Evolutionary conservation across 2,113 vertebrate genomes (phyloP).

Genomic region (Pavo muticus): DNA sequence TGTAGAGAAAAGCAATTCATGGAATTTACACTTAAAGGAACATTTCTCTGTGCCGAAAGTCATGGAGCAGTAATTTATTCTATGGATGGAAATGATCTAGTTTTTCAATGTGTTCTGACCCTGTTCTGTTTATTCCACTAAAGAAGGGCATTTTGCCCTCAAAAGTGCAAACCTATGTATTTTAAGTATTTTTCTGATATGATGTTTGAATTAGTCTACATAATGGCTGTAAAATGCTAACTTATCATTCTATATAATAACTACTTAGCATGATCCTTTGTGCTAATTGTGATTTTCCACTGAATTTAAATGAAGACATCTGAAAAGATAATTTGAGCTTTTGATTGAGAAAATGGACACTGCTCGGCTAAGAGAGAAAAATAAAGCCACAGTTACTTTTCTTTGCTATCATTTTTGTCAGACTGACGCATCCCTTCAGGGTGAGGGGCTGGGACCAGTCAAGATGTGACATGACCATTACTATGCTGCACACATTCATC

Average conservation of each 20-base stretch:
- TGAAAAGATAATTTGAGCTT: neutral
- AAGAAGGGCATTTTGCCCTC: neutral
- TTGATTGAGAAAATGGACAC: neutral
- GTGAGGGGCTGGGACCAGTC: conserved; percentile 10
- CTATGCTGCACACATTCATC: neutral
- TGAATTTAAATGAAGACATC: neutral
- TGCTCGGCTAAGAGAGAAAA: neutral
- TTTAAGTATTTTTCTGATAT: neutral
- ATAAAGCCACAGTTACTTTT: neutral
- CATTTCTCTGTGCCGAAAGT: neutral
- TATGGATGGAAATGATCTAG: neutral
- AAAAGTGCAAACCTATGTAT: neutral
- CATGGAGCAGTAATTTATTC: neutral
- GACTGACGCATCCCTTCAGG: neutral
- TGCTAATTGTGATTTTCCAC: neutral
- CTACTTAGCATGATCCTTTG: neutral
- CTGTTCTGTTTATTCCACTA: neutral
- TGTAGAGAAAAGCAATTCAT: neutral
- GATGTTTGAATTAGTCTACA: neutral
- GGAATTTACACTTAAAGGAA: neutral
- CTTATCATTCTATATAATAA: neutral
- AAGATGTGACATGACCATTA: neutral
- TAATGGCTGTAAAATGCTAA: neutral
- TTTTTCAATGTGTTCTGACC: neutral
- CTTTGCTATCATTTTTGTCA: neutral